phyloP scores from a whole-genome alignment of 2,797 vertebrate genomes.

The Rhadinocentrus ornatus region DNA sequence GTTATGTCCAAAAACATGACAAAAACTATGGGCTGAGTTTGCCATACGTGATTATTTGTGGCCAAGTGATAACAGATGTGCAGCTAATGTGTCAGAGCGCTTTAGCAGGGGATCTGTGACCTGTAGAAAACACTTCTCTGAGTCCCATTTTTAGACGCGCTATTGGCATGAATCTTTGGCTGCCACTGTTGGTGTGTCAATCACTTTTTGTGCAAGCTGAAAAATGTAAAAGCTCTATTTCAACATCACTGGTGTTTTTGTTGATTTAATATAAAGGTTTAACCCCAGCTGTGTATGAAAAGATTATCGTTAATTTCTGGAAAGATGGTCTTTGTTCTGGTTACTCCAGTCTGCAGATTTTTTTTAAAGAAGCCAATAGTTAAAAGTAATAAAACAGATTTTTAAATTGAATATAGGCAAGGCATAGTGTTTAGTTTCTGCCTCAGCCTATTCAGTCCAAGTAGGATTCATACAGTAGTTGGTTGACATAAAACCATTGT shows the following conservation, averaged over 20 bases:
- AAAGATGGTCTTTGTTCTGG: neutral
- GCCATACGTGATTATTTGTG: conserved; percentile 1
- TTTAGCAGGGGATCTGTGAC: conserved; percentile 7
- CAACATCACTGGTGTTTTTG: neutral
- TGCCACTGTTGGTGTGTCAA: neutral
- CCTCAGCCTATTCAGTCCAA: no score
- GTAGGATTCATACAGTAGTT: neutral
- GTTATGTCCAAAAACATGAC: neutral
- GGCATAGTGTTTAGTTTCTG: no score
- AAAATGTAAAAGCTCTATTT: neutral
- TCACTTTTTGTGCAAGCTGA: neutral
- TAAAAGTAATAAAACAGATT: neutral
- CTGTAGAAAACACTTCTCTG: neutral
- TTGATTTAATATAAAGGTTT: neutral
- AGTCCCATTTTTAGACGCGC: neutral
- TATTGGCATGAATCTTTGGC: neutral
- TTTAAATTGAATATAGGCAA: no score
- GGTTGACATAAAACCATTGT: no score
- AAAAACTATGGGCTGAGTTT: neutral
- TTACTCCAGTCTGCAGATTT: neutral
- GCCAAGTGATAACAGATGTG: neutral
- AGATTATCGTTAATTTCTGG: neutral
- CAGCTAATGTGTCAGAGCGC: neutral
- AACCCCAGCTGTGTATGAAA: neutral
- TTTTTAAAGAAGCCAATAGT: neutral